phyloP scores from a whole-genome alignment of 2,888 invertebrate species.

The Andrena bicolor region DNA sequence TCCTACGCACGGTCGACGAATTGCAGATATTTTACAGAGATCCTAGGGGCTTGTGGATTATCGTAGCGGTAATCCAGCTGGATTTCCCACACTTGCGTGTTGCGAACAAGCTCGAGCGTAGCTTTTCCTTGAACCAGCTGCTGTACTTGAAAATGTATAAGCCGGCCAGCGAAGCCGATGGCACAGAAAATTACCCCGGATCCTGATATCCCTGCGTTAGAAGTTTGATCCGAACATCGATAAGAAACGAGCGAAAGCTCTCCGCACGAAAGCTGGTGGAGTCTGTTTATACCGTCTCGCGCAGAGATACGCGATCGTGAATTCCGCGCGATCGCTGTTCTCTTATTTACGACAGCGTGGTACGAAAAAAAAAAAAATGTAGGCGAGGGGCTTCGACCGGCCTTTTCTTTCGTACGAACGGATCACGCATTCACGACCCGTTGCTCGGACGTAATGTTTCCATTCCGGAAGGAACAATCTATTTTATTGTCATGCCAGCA shows the following conservation, averaged over 20 bases:
- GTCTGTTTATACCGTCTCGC: neutral
- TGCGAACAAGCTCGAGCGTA: neutral
- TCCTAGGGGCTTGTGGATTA: neutral
- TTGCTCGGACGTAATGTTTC: neutral
- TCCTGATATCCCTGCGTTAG: neutral
- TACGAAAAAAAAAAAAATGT: neutral
- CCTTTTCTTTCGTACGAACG: neutral
- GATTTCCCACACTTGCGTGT: no score
- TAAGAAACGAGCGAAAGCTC: neutral
- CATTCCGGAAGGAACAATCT: constrained; percentile 8
- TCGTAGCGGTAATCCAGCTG: neutral
- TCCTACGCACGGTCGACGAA: constrained; percentile 1
- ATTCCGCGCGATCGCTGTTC: neutral
- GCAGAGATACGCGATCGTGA: neutral
- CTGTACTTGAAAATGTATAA: neutral
- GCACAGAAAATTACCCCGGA: neutral
- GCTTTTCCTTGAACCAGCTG: neutral
- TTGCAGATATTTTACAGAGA: constrained; percentile 2
- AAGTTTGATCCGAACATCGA: neutral
- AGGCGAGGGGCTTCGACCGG: neutral
- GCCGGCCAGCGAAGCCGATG: neutral
- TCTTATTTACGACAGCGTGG: neutral
- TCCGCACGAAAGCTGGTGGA: neutral
- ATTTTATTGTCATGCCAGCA: neutral
- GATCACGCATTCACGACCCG: constrained; percentile 4